Evolutionary conservation across 2,888 invertebrate species (phyloP).

Genomic region (Aphidoletes aphidimyza): DNA sequence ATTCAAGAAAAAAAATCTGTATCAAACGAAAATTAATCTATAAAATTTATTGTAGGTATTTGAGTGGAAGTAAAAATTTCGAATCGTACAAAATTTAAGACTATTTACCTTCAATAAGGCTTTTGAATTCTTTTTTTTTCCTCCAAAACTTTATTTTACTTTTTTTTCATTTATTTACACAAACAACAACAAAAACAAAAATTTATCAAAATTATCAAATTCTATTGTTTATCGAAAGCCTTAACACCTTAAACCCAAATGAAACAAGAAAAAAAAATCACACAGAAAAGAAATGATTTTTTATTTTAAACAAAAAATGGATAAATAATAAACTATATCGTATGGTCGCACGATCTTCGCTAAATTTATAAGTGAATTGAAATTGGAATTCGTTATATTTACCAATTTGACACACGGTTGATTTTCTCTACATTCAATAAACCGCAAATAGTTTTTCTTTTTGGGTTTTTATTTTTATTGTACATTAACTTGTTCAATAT

Average conservation of each 20-base stretch:
- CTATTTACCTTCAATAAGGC: conserved; percentile 18
- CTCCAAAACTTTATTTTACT: no score
- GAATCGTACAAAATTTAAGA: conserved; percentile 41
- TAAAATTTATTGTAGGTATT: conserved; percentile 8
- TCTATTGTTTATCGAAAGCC: conserved; percentile 14
- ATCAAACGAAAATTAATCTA: not conserved
- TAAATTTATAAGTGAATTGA: no score
- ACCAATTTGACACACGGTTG: not conserved
- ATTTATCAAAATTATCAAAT: not conserved
- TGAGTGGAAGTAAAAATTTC: not conserved
- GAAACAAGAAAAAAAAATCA: no score
- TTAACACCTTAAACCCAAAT: not conserved
- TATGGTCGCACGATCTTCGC: no score
- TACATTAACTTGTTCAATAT: not conserved
- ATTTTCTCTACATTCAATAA: not conserved
- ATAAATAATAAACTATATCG: no score
- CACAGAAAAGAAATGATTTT: no score
- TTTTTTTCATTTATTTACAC: conserved; percentile 38
- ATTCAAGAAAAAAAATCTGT: not conserved
- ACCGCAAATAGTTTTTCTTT: not conserved
- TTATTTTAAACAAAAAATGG: no score
- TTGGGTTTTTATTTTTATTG: not conserved
- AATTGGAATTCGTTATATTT: not conserved
- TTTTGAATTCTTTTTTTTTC: not conserved
- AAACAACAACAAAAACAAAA: not conserved